Base-by-base conservation (phyloP, 2,113 vertebrate genomes). In the Anseranas semipalmata region DNA sequence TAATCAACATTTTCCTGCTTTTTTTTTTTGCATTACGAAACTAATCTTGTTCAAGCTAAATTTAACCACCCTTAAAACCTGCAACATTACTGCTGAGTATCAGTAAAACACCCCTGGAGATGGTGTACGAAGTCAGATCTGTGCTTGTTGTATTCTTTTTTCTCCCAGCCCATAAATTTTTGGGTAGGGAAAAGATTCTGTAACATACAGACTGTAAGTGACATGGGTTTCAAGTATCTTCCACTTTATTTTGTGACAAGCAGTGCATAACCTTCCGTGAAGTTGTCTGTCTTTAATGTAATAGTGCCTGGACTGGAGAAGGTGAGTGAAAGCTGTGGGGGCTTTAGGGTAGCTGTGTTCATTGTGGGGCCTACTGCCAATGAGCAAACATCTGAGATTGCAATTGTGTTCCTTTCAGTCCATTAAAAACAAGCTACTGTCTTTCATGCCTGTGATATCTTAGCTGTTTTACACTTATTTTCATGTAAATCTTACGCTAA, bases 211-310 rank as follows among this genome's bases (percentile, higher is more conserved):
- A 14, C 50, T 65, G 4, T 60, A 56, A 35, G 10, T 70, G 28
- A 60, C 27, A 10, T 80, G 41, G 6, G 13, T 46, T 65, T 56
- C 46, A 7, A 2, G 0, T 67, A 6, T 65, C 62, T 72, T 35
- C 7, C 15, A 15, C 13, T 41, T 6, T 25, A 3, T 67, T 68
- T 20, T 33, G 5, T 74, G 52, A 41, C 30, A 84, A 66, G 21
- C 2, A 19, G 19, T 7, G 3, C n/a, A 16, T 70, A 73, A 15
- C 58, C 9, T 7, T 87, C 12, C 55, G 1, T 37, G 8, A 63
- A 52, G 8, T 28, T 85, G 12, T 58, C 1, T 4, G 7, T 14
- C 2, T 79, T 65, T 0, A 0, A 8, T 32, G 3, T 62, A 25
- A 18, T 56, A 10, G 2, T 59, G 18, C 76, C 27, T 28, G 16